phyloP scores from a whole-genome alignment of 2,113 vertebrate species.

The Mixornis gularis region DNA sequence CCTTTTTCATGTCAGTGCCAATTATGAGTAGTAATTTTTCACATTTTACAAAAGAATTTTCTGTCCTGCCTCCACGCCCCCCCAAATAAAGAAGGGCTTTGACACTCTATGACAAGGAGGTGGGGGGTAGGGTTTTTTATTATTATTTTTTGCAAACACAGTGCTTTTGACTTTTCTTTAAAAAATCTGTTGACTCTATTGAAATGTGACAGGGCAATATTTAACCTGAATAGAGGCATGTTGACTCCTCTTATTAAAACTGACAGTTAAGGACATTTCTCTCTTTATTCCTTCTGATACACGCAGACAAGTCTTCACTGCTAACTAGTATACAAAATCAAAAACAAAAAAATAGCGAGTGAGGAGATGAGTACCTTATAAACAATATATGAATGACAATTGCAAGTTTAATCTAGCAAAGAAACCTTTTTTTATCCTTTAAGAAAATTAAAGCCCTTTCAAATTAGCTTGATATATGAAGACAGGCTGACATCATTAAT shows the following conservation, averaged over 20 bases:
- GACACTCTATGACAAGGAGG: conserved; percentile 92
- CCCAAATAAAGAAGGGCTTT: conserved; percentile 85
- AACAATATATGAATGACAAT: conserved; percentile 99
- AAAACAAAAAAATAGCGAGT: conserved; percentile 89
- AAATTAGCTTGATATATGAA: conserved; percentile 82
- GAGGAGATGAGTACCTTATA: conserved; percentile 87
- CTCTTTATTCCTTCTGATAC: conserved; percentile 94
- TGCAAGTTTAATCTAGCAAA: conserved; percentile 95
- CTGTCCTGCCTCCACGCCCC: conserved; percentile 77
- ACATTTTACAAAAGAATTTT: conserved; percentile 84
- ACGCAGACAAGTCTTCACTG: conserved; percentile 88
- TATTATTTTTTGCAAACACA: conserved; percentile 87
- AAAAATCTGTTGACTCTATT: conserved; percentile 96
- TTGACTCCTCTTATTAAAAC: conserved; percentile 95
- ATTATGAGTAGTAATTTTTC: conserved; percentile 91
- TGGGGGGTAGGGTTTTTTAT: conserved; percentile 69
- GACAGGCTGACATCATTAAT: conserved; percentile 83
- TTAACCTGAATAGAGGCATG: conserved; percentile 95
- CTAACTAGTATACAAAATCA: conserved; percentile 95
- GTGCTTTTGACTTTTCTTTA: conserved; percentile 90
- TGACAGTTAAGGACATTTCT: conserved; percentile 94
- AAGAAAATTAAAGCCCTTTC: conserved; percentile 86
- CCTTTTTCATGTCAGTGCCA: conserved; percentile 90
- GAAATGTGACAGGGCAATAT: conserved; percentile 94
- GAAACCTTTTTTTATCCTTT: conserved; percentile 87